phyloP scores from a whole-genome alignment of 2,113 vertebrate species.

The Daboia siamensis region DNA sequence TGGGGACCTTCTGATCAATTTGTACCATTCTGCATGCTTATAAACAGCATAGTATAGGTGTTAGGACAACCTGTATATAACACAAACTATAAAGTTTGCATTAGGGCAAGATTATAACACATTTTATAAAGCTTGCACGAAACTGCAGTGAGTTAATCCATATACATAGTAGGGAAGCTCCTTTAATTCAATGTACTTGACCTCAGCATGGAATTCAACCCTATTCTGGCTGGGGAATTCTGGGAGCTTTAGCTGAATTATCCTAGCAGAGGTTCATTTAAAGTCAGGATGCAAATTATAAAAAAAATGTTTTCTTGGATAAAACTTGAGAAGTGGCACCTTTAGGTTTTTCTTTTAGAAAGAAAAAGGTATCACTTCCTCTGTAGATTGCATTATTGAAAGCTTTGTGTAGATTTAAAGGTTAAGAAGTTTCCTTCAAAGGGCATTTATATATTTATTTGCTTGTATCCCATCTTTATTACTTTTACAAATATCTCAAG shows the following conservation, averaged over 20 bases:
- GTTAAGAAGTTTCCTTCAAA: neutral
- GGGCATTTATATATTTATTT: neutral
- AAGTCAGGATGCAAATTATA: neutral
- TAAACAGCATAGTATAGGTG: neutral
- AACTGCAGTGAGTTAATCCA: neutral
- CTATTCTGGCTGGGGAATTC: no score
- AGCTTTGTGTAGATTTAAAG: neutral
- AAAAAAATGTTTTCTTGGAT: neutral
- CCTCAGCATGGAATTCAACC: no score
- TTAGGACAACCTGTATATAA: neutral
- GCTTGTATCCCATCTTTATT: no score
- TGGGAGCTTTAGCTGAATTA: neutral
- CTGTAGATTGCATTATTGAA: neutral
- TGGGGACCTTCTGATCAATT: neutral
- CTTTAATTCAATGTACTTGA: neutral
- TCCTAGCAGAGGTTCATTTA: neutral
- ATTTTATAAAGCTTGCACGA: neutral
- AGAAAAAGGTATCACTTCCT: neutral
- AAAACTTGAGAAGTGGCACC: neutral
- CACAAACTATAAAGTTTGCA: neutral
- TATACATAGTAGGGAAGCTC: neutral
- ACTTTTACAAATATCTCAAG: no score
- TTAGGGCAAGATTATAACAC: neutral
- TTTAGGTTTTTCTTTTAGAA: neutral
- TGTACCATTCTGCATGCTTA: neutral